phyloP scores from a whole-genome alignment of 2,113 vertebrate species.

The Spheniscus mendiculus region DNA sequence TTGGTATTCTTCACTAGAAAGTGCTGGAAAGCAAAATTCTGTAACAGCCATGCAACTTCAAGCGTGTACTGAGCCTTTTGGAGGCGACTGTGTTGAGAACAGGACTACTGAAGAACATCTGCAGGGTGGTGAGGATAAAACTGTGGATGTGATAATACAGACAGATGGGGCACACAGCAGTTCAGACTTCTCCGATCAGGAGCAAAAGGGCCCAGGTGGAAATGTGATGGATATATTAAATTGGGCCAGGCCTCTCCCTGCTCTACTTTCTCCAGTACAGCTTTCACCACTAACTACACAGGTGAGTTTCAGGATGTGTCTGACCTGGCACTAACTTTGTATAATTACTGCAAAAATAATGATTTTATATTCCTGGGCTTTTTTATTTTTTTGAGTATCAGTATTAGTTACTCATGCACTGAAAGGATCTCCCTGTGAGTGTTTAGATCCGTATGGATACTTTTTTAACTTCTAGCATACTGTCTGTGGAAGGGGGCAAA shows the following conservation, averaged over 20 bases:
- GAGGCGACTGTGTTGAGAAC: not conserved
- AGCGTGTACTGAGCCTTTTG: not conserved
- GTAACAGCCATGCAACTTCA: constrained; percentile 16
- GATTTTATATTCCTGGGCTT: not conserved
- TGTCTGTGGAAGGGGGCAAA: not conserved
- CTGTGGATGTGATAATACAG: not conserved
- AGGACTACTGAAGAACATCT: not conserved
- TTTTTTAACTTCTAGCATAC: not conserved
- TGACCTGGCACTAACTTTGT: not conserved
- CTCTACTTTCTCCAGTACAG: constrained; percentile 86
- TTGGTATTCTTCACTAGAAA: not conserved
- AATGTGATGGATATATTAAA: constrained; percentile 73
- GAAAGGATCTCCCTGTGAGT: not conserved
- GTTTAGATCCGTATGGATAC: not conserved
- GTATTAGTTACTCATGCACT: not conserved
- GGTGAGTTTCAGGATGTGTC: constrained; percentile 55
- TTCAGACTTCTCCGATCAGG: not conserved
- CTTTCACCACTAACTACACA: constrained; percentile 41
- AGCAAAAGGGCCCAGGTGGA: constrained; percentile 4
- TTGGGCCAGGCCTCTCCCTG: constrained; percentile 81
- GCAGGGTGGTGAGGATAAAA: not conserved
- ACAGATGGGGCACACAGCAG: not conserved
- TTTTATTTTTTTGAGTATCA: not conserved
- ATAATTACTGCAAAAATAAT: not conserved
- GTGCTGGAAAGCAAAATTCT: not conserved